A percentile compares a stretch with the other conserved stretches of the same genome.
Conservation (phyloP, 2,113 vertebrate species). For the Ictidomys tridecemlineatus region DNA sequence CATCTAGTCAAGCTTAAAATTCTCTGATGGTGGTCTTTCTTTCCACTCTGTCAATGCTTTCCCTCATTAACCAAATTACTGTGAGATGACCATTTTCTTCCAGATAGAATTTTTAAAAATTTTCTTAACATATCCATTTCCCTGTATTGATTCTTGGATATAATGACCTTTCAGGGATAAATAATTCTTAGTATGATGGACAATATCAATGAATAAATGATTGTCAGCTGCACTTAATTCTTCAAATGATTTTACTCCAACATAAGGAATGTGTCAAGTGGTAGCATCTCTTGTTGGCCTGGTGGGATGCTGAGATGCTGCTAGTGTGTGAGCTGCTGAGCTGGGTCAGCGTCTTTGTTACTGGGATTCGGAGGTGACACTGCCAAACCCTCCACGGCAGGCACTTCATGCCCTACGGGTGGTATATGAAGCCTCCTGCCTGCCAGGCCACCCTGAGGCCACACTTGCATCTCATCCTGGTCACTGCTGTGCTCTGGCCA, state of each 20-base stretch:
- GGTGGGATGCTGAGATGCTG: not conserved
- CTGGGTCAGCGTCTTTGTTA: not conserved
- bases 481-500: slow-evolving; percentile 35
- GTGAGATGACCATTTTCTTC: not conserved
- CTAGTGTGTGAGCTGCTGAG: not conserved
- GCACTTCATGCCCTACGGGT: not conserved
- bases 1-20: not conserved
- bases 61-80: slow-evolving; percentile 11
- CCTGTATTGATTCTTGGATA: not conserved
- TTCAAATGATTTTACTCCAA: not conserved
- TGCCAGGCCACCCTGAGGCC: slow-evolving; percentile 40
- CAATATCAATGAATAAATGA: not conserved
- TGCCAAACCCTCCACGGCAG: not conserved
- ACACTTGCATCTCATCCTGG: not conserved
- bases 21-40: not conserved
- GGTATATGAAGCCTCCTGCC: slow-evolving; percentile 12
- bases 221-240: not conserved
- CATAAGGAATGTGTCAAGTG: not conserved
- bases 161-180: not conserved
- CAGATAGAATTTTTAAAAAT: not conserved
- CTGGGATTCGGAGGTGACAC: not conserved
- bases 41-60: not conserved
- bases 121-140: not conserved
- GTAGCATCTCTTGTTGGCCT: not conserved
- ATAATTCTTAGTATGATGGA: not conserved